Base-by-base conservation (phyloP, 2,113 vertebrate species). In the Psophia crepitans region DNA sequence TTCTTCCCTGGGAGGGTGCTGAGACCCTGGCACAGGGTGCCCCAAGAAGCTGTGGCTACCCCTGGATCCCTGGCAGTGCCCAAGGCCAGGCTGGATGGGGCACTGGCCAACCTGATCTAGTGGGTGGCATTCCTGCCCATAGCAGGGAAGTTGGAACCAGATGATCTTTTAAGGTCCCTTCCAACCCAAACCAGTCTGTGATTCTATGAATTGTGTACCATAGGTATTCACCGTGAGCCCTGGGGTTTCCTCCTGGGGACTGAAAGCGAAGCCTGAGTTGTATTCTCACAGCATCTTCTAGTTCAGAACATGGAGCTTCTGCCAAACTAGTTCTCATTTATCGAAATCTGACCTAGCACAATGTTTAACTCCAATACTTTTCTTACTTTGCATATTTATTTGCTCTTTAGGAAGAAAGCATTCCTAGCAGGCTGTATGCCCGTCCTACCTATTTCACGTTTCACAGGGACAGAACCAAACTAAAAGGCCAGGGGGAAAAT, bases 401-500 rank as follows among this genome's bases (percentile, higher is more conserved):
- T n/a, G 3, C 26, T 28, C 0, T 32, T 32, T 18, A 14, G 70
- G 63, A 41, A 21, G 35, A 7, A 20, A 23, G 51, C 19, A 3
- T 48, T 64, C 12, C n/a, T 35, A 5, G 15, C 3, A 8, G 39
- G 77, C 44, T 32, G 14, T 41, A 2, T 35, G 64, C 9, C 35
- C 13, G 6, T 19, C 37, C 30, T 1, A 9, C 22, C 30, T 18
- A 5, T 41, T 44, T 33, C 28, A 14, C 1, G 27, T 30, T 74
- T 74, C 61, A 26, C 37, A 13, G 43, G 44, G 30, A 8, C 21
- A 28, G 68, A 57, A 10, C 41, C 51, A 80, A 83, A 12, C 17
- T 41, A 23, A 41, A 17, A 3, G 1, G 6, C 5, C 2, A 3
- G 9, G 5, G 4, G 4, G 8, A 11, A 22, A 30, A 8, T 19